These are phyloP conservation scores for Phengaris arion DNA, from an alignment of 2,888 invertebrate species.

Conservation along the genomic window DNA sequence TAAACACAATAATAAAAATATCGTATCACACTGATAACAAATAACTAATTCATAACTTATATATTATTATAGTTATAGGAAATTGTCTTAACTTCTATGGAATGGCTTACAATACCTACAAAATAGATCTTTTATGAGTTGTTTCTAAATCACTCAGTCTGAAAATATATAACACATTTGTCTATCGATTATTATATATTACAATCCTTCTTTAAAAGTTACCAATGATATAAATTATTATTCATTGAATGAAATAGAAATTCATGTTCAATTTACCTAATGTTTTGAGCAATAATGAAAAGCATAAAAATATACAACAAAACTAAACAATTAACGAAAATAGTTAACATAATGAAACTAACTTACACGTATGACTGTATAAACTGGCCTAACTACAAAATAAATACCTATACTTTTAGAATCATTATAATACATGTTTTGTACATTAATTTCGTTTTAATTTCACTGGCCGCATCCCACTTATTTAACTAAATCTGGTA, in stretches of 20 bases:
- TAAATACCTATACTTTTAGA: conserved; percentile 65
- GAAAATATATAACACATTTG: conserved; percentile 3
- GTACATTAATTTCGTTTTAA: conserved; percentile 73
- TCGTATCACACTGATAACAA: conserved; percentile 68
- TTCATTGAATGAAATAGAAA: conserved; percentile 35
- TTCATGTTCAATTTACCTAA: conserved; percentile 37
- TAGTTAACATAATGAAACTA: conserved; percentile 53
- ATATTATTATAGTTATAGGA: conserved; percentile 38
- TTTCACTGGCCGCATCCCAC: conserved; percentile 72
- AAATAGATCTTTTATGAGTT: background rate
- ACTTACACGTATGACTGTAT: conserved; percentile 66
- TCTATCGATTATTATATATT: background rate
- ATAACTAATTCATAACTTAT: conserved; percentile 43
- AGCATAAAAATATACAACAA: conserved; percentile 65
- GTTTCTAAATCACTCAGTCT: background rate
- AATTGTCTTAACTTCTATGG: conserved; percentile 33
- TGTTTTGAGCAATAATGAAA: conserved; percentile 52
- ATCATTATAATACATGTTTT: conserved; percentile 59
- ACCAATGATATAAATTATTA: conserved; percentile 24
- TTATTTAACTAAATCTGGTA: conserved; percentile 55
- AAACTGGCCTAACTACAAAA: conserved; percentile 72
- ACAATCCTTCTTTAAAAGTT: background rate
- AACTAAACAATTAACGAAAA: conserved; percentile 63
- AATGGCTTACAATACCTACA: conserved; percentile 11
- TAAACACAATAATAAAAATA: conserved; percentile 56